These are phyloP conservation scores for Noctilio leporinus DNA, from an alignment of 2,113 vertebrate genomes.

Conservation along the genomic window DNA sequence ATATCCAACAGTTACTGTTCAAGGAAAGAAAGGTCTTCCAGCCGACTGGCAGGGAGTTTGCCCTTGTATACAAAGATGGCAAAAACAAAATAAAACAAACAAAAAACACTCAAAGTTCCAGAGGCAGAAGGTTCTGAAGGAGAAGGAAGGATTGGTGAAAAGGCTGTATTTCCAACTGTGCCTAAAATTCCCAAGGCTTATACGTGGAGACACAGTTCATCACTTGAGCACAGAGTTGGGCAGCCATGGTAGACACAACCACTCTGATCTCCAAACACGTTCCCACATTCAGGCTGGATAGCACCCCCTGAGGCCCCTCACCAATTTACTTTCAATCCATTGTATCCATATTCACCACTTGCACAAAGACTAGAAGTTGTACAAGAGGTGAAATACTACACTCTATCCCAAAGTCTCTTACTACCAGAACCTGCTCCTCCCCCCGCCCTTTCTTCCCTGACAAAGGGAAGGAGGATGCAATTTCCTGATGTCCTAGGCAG, in stretches of 20 bases:
- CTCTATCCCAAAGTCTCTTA: neutral
- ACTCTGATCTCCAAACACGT: neutral
- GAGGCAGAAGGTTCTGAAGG: neutral
- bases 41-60: neutral
- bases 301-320: no score
- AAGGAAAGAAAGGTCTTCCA: neutral
- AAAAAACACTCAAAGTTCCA: neutral
- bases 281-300: neutral
- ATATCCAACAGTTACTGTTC: neutral
- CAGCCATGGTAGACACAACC: neutral
- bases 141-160: neutral
- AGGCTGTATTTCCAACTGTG: neutral
- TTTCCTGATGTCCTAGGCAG: slow-evolving; percentile 32
- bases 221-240: neutral
- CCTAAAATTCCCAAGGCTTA: neutral
- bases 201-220: neutral
- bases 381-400: neutral
- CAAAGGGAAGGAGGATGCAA: neutral
- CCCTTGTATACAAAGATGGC: neutral
- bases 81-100: neutral
- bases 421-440: neutral
- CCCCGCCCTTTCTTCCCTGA: neutral
- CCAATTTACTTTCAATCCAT: neutral
- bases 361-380: neutral
- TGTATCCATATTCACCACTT: neutral